phyloP scores from a whole-genome alignment of 92 coral and sea anemone species.

The Epizoanthus illoricatus region DNA sequence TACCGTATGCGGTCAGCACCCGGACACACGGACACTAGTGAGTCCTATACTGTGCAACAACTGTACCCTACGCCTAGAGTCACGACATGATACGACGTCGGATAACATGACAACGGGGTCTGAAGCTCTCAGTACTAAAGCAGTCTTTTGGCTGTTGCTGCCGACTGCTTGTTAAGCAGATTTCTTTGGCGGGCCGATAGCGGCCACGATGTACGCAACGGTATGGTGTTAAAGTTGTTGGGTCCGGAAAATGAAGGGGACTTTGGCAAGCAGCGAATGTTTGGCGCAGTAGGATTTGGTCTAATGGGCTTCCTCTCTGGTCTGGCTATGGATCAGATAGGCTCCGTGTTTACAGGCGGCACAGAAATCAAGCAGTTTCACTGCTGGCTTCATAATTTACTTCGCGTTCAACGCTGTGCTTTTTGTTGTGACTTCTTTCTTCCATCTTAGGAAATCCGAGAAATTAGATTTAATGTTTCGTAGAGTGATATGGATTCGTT shows the following conservation, averaged over 20 bases:
- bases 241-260: slow-evolving; percentile 23
- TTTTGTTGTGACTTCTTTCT: slow-evolving; percentile 32
- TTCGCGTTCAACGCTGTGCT: slow-evolving; percentile 18
- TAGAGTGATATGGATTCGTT: slow-evolving; percentile 13
- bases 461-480: slow-evolving; percentile 28
- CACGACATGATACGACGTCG: too few relatives aligned
- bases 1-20: too few relatives aligned
- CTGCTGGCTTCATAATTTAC: slow-evolving; percentile 50
- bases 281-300: slow-evolving; percentile 55
- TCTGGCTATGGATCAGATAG: slow-evolving; percentile 43
- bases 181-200: slow-evolving; percentile 48
- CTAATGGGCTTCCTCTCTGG: slow-evolving; percentile 51
- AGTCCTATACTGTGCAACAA: too few relatives aligned
- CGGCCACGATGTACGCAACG: slow-evolving; percentile 49
- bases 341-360: slow-evolving; percentile 7
- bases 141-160: too few relatives aligned
- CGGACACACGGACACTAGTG: too few relatives aligned
- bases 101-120: too few relatives aligned
- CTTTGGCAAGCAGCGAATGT: slow-evolving; percentile 51
- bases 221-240: slow-evolving; percentile 49
- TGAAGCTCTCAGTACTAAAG: too few relatives aligned
- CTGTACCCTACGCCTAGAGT: too few relatives aligned
- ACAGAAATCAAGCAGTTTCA: slow-evolving; percentile 40
- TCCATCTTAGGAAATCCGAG: slow-evolving; percentile 40
- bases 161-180: slow-evolving; percentile 10